These are phyloP conservation scores for Phoronis australis DNA, from an alignment of 2,888 invertebrate species.

Conservation along the genomic window DNA sequence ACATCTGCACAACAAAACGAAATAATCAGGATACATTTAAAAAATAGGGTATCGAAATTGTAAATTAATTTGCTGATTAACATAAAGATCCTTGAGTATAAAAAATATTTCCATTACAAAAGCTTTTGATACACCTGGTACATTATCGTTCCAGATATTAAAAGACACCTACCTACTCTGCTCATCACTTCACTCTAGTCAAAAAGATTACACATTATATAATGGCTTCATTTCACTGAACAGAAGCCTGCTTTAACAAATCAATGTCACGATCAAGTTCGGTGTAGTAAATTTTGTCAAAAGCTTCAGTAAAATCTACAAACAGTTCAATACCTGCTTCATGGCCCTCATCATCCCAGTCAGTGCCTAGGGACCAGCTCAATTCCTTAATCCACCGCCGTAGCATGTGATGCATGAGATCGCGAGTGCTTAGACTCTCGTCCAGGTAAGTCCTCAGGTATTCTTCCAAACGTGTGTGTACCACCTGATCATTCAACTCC, in stretches of 20 bases:
- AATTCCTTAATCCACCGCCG: slow-evolving; percentile 39
- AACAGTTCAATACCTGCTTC: no score
- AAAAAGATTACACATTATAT: background rate
- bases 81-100: no score
- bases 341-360: slow-evolving; percentile 4
- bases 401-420: slow-evolving; percentile 32
- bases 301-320: no score
- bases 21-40: no score
- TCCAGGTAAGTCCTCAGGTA: slow-evolving; percentile 30
- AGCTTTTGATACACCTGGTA: no score
- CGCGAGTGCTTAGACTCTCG: slow-evolving; percentile 31
- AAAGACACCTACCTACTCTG: no score
- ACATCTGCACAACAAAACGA: no score
- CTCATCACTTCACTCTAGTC: no score
- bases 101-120: no score
- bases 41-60: no score
- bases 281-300: background rate
- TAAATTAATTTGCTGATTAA: no score
- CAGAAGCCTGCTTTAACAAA: background rate
- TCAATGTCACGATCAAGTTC: background rate
- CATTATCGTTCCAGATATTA: no score
- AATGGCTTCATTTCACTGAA: background rate
- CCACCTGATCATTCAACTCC: slow-evolving; percentile 31
- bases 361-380: slow-evolving; percentile 26
- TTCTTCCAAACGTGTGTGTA: slow-evolving; percentile 24